Conservation (phyloP, 2,113 vertebrate species). For the Ammospiza nelsoni region DNA sequence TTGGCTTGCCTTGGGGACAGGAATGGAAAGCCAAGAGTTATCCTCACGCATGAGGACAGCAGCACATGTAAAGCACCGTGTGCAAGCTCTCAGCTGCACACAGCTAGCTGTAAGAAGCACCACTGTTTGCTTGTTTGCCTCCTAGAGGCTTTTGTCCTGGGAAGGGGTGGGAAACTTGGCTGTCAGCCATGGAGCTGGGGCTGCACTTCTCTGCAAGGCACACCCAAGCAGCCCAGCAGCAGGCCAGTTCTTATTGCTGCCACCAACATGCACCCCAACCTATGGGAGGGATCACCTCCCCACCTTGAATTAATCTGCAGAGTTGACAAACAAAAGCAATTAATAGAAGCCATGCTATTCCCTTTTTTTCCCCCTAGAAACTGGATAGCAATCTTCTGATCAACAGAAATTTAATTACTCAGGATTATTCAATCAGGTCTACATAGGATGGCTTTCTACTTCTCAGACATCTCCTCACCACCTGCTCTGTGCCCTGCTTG, state of each 20-base stretch:
- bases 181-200: neutral
- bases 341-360: neutral
- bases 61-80: neutral
- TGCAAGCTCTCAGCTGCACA: neutral
- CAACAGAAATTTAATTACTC: neutral
- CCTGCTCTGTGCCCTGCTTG: neutral
- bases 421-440: neutral
- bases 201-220: neutral
- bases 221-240: neutral
- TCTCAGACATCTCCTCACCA: neutral
- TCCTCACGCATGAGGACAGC: neutral
- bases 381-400: neutral
- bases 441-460: neutral
- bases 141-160: neutral
- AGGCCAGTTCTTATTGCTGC: neutral
- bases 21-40: constrained; percentile 34
- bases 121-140: neutral
- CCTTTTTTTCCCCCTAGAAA: neutral
- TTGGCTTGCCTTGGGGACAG: constrained; percentile 52
- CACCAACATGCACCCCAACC: neutral
- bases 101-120: neutral
- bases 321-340: neutral
- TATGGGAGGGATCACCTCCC: neutral
- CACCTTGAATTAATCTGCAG: neutral
- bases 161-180: neutral